These are phyloP conservation scores for Coregonus suidteri DNA, from an alignment of 2,797 vertebrate genomes.

Conservation along the genomic window DNA sequence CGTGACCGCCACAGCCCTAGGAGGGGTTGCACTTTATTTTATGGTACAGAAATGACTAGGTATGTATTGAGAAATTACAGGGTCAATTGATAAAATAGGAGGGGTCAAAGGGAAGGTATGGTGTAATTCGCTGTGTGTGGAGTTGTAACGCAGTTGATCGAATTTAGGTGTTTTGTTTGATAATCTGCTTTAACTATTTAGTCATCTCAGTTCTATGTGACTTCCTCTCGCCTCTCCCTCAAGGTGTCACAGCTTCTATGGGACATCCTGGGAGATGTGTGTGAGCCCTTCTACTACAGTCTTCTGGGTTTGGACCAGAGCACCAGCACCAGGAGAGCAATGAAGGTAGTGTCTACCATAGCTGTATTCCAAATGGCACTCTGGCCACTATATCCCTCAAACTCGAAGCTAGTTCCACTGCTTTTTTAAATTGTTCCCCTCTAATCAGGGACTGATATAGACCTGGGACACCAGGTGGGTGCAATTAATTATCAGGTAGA, in stretches of 20 bases:
- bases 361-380: not conserved
- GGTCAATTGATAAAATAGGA: not conserved
- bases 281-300: conserved; percentile 72
- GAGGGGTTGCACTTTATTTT: not conserved
- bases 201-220: not conserved
- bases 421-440: too few species aligned
- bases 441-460: too few species aligned
- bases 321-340: conserved; percentile 47
- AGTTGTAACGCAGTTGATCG: not conserved
- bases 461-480: too few species aligned
- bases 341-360: conserved; percentile 54
- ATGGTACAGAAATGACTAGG: not conserved
- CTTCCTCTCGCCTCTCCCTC: not conserved
- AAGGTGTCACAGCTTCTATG: conserved; percentile 71
- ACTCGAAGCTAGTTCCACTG: too few species aligned
- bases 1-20: conserved; percentile 8
- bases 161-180: not conserved
- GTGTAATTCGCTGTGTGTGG: not conserved
- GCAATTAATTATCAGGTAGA: too few species aligned
- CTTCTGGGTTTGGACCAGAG: conserved; percentile 47
- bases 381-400: too few species aligned
- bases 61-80: not conserved
- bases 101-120: not conserved
- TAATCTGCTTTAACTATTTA: not conserved
- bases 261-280: conserved; percentile 72